Evolutionary conservation across 2,113 vertebrate genomes (phyloP).

Genomic region (Pleuronectes platessa): DNA sequence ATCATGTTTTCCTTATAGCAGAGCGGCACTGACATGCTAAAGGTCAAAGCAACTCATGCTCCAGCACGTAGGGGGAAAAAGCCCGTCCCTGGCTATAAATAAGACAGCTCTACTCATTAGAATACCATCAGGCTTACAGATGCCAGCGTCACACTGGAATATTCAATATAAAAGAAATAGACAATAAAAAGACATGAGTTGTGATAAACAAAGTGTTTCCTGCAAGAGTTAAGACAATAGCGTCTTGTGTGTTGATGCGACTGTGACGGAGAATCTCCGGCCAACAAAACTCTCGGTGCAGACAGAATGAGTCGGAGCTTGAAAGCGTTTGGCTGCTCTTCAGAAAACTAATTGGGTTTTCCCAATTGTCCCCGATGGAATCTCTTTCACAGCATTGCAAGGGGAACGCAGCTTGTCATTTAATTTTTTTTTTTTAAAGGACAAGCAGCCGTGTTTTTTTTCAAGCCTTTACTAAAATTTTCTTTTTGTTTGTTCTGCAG

Average conservation of each 20-base stretch:
- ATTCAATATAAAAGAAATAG: not conserved
- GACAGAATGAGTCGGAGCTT: constrained; percentile 32
- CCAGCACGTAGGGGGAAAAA: constrained; percentile 42
- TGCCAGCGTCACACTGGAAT: not conserved
- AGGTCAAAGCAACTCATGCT: constrained; percentile 55
- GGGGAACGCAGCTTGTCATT: constrained; percentile 18
- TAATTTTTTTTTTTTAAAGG: constrained; percentile 12
- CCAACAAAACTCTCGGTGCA: not conserved
- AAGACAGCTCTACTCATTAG: constrained; percentile 59
- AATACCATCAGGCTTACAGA: constrained; percentile 38
- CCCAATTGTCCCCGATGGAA: constrained; percentile 27
- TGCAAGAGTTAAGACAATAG: not conserved
- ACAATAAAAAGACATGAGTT: not conserved
- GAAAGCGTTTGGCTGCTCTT: constrained; percentile 42
- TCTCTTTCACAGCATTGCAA: constrained; percentile 39
- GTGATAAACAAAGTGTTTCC: not conserved
- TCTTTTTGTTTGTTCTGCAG: constrained; percentile 10
- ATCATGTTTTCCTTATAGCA: constrained; percentile 23
- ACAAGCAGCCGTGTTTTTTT: not conserved
- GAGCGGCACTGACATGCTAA: constrained; percentile 41
- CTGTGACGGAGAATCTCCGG: constrained; percentile 6
- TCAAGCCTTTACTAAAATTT: not conserved
- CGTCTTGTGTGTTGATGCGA: constrained; percentile 12
- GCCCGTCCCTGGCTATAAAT: constrained; percentile 71
- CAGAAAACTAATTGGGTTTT: constrained; percentile 68